phyloP scores from a whole-genome alignment of 2,797 vertebrate genomes.

The Monodelphis domestica region DNA sequence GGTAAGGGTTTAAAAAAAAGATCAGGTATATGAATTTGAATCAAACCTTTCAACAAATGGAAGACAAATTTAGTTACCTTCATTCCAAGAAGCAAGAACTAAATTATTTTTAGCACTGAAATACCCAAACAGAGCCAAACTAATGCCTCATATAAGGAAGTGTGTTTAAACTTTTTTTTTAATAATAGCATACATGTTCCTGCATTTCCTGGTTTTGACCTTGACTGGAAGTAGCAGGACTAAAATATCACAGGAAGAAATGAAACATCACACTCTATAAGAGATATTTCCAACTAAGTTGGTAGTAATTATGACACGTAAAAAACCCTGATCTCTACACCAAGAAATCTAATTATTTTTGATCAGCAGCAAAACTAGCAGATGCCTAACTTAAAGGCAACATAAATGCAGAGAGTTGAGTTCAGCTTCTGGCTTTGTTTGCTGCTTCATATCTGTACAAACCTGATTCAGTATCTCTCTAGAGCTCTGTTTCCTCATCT shows the following conservation, averaged over 20 bases:
- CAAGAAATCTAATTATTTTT: not conserved
- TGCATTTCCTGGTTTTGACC: not conserved
- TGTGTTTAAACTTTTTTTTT: not conserved
- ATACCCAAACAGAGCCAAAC: not conserved
- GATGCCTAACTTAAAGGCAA: not conserved
- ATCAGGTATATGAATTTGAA: not conserved
- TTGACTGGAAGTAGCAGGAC: not conserved
- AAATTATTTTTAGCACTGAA: not conserved
- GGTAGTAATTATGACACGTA: not conserved
- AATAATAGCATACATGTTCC: not conserved
- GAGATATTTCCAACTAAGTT: slow-evolving; percentile 27
- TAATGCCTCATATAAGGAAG: not conserved
- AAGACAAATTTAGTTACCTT: not conserved
- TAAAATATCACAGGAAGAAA: not conserved
- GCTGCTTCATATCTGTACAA: not conserved
- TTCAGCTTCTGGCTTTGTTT: not conserved
- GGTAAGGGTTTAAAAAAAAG: no score
- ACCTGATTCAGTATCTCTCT: not conserved
- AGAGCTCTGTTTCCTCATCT: not conserved
- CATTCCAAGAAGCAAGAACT: not conserved
- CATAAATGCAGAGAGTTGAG: not conserved
- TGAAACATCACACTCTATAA: not conserved
- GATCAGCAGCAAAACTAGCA: not conserved
- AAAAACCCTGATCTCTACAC: not conserved
- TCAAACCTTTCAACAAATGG: not conserved